A percentile compares a stretch with the other conserved stretches of the same genome.
Conservation (phyloP, 2,888 invertebrate genomes). For the Tanypteryx hageni region DNA sequence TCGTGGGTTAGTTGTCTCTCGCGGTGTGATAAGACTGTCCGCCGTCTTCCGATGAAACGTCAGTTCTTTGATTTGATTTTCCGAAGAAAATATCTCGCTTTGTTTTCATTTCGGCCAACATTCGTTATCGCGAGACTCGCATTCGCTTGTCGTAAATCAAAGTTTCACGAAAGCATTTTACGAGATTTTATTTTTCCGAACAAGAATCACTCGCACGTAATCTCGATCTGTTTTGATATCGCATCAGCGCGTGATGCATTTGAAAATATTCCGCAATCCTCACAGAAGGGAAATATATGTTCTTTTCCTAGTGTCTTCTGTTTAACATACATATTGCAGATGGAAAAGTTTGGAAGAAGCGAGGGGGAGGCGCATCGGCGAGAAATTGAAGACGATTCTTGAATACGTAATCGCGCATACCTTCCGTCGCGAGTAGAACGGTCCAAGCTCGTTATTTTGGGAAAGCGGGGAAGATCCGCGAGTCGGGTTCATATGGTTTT, state of each 20-base stretch:
- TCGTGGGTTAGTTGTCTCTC: not conserved
- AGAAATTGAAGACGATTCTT: conserved; percentile 45
- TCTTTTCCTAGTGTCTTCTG: conserved; percentile 25
- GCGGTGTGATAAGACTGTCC: no score
- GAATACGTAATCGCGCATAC: not conserved
- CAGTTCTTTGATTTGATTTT: no score
- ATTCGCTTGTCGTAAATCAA: not conserved
- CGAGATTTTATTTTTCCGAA: no score
- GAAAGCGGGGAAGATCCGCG: not conserved
- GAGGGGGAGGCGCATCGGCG: conserved; percentile 25
- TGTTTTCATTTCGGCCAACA: no score
- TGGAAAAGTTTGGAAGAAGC: conserved; percentile 20
- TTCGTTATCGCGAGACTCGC: not conserved
- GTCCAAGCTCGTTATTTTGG: not conserved
- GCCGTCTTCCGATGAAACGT: no score
- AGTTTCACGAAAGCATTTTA: not conserved
- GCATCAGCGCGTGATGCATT: not conserved
- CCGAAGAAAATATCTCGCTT: no score
- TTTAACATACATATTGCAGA: conserved; percentile 58
- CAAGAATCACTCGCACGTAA: not conserved
- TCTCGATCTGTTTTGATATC: not conserved
- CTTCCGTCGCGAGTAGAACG: not conserved
- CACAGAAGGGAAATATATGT: not conserved
- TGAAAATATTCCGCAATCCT: not conserved
- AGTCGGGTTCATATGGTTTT: not conserved